A percentile compares a stretch with the other conserved stretches of the same genome.
Evolutionary conservation across 2,888 invertebrate species (phyloP).

Genomic region (Pseudolycoriella hygida): DNA sequence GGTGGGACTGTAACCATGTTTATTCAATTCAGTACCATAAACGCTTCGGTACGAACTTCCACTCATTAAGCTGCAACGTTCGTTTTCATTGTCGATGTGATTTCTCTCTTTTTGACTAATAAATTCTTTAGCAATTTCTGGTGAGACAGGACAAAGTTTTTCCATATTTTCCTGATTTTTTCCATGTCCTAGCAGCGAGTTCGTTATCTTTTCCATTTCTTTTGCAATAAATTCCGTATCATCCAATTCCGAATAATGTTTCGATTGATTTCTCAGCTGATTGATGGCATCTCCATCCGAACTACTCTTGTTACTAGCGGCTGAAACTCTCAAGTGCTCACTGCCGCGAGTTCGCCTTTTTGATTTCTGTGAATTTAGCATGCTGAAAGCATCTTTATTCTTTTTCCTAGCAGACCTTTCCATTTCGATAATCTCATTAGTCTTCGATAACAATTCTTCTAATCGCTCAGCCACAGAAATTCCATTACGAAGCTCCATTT

Average conservation of each 20-base stretch:
- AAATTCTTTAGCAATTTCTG: constrained; percentile 3
- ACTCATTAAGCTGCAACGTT: constrained; percentile 8
- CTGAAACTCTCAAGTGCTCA: neutral
- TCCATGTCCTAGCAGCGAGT: constrained; percentile 6
- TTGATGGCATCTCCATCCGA: neutral
- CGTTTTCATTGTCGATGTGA: neutral
- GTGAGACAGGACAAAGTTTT: constrained; percentile 7
- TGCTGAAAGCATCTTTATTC: constrained; percentile 9
- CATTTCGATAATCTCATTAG: constrained; percentile 23
- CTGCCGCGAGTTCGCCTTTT: constrained; percentile 26
- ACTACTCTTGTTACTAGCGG: neutral
- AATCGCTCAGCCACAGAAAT: constrained; percentile 19
- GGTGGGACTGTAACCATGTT: neutral
- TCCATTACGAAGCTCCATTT: neutral
- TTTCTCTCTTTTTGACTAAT: neutral
- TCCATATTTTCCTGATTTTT: neutral
- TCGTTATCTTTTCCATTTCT: constrained; percentile 12
- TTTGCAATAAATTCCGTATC: constrained; percentile 10
- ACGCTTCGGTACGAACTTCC: constrained; percentile 10
- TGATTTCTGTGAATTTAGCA: neutral
- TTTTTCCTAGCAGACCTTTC: constrained; percentile 16
- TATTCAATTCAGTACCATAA: constrained; percentile 7
- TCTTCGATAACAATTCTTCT: constrained; percentile 21
- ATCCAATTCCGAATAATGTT: constrained; percentile 1
- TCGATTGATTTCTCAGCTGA: constrained; percentile 1